These are phyloP conservation scores for Pogonophryne albipinna DNA, from an alignment of 2,797 vertebrate genomes.

Conservation along the genomic window DNA sequence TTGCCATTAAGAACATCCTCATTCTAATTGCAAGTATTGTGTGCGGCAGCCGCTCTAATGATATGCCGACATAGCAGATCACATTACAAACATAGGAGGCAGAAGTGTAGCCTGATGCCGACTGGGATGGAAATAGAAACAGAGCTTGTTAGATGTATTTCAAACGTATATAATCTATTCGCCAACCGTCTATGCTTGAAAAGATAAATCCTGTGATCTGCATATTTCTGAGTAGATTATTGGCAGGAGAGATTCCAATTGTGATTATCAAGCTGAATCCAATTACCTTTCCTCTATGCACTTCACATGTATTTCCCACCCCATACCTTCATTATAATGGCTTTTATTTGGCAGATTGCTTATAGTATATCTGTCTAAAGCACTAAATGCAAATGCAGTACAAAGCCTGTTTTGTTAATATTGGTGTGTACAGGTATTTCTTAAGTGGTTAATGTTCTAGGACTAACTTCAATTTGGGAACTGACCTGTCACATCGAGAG, in stretches of 20 bases:
- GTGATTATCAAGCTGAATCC: conserved; percentile 59
- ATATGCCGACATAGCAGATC: conserved; percentile 53
- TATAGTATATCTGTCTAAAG: not conserved
- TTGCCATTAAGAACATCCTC: conserved; percentile 54
- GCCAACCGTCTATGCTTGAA: conserved; percentile 33
- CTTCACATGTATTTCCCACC: conserved; percentile 16
- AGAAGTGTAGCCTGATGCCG: conserved; percentile 56
- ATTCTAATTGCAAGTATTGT: conserved; percentile 64
- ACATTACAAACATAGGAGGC: conserved; percentile 52
- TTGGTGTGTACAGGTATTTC: conserved; percentile 11
- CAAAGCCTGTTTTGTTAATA: conserved; percentile 1
- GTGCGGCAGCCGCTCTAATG: conserved; percentile 61
- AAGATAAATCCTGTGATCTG: conserved; percentile 57
- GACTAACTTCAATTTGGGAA: conserved; percentile 53
- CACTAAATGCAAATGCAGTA: not conserved
- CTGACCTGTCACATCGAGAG: conserved; percentile 66
- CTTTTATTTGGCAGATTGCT: not conserved
- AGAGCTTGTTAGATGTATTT: conserved; percentile 50
- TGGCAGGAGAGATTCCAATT: conserved; percentile 48
- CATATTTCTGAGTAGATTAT: conserved; percentile 59
- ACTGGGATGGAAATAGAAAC: conserved; percentile 31
- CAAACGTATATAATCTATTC: conserved; percentile 38
- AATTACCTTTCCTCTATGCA: conserved; percentile 42
- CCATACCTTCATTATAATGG: conserved; percentile 6
- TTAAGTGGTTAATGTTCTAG: conserved; percentile 44